Conservation (phyloP, 2,888 invertebrate species). For the Latrodectus elegans region DNA sequence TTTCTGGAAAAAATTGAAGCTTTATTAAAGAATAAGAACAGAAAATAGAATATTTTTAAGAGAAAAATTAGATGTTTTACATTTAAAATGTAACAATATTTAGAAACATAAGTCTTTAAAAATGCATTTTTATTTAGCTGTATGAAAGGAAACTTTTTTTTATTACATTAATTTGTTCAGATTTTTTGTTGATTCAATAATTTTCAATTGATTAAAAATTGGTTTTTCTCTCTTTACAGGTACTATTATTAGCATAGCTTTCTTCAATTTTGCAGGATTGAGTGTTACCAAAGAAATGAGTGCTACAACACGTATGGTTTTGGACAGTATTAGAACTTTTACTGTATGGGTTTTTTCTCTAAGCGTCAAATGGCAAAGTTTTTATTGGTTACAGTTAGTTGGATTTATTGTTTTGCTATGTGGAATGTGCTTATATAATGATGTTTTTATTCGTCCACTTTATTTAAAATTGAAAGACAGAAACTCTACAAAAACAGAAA, state of each 20-base stretch:
- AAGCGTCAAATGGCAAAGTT: constrained; percentile 84
- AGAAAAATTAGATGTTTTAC: too few relatives aligned
- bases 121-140: too few relatives aligned
- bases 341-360: constrained; percentile 92
- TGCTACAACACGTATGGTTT: constrained; percentile 91
- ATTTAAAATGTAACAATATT: too few relatives aligned
- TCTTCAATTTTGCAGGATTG: constrained; percentile 94
- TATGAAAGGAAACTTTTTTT: too few relatives aligned
- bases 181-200: neutral
- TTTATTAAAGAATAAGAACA: too few relatives aligned
- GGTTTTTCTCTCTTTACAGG: constrained; percentile 77
- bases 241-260: constrained; percentile 89
- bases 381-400: constrained; percentile 85
- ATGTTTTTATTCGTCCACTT: constrained; percentile 74
- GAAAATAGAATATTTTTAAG: too few relatives aligned
- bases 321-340: constrained; percentile 90
- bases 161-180: neutral
- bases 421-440: constrained; percentile 90
- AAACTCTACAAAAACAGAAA: constrained; percentile 5
- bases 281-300: constrained; percentile 94
- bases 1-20: too few relatives aligned
- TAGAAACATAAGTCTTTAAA: too few relatives aligned
- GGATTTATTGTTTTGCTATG: constrained; percentile 85
- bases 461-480: constrained; percentile 14
- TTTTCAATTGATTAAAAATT: neutral